Conservation (phyloP, 2,888 invertebrate species). For the Pyrocoelia pectoralis region DNA sequence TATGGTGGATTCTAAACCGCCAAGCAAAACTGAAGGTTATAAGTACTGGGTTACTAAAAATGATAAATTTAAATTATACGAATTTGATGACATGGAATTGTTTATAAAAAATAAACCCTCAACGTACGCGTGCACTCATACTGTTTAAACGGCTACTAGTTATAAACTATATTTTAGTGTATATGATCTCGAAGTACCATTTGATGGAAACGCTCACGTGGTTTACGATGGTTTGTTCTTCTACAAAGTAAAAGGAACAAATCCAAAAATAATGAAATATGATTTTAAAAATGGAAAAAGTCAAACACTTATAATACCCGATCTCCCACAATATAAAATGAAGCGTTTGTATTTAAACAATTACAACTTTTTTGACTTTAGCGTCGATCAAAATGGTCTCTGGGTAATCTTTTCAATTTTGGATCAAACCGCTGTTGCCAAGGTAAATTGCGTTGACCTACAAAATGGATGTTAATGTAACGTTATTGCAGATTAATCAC, state of each 20-base stretch:
- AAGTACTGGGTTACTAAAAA: slow-evolving; percentile 86
- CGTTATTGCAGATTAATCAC: slow-evolving; percentile 63
- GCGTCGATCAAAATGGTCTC: slow-evolving; percentile 95
- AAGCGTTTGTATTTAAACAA: slow-evolving; percentile 78
- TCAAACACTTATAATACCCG: slow-evolving; percentile 58
- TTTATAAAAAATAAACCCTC: slow-evolving; percentile 69
- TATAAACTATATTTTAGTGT: slow-evolving; percentile 11
- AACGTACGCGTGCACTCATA: slow-evolving; percentile 50
- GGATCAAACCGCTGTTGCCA: slow-evolving; percentile 87
- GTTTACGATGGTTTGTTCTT: slow-evolving; percentile 89
- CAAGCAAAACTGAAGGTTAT: slow-evolving; percentile 64
- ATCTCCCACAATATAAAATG: not conserved
- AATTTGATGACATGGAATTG: slow-evolving; percentile 77
- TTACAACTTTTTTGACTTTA: slow-evolving; percentile 91
- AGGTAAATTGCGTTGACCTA: slow-evolving; percentile 69
- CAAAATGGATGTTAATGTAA: not conserved
- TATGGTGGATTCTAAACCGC: slow-evolving; percentile 78
- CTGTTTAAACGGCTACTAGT: not conserved
- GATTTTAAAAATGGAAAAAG: slow-evolving; percentile 66
- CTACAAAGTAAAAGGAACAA: slow-evolving; percentile 80
- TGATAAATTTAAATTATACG: slow-evolving; percentile 75
- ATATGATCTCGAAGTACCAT: slow-evolving; percentile 49
- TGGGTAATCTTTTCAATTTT: slow-evolving; percentile 92
- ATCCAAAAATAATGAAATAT: slow-evolving; percentile 67
- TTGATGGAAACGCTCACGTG: slow-evolving; percentile 93